These are phyloP conservation scores for Dendrolimus houi DNA, from an alignment of 2,888 invertebrate genomes.

Conservation along the genomic window DNA sequence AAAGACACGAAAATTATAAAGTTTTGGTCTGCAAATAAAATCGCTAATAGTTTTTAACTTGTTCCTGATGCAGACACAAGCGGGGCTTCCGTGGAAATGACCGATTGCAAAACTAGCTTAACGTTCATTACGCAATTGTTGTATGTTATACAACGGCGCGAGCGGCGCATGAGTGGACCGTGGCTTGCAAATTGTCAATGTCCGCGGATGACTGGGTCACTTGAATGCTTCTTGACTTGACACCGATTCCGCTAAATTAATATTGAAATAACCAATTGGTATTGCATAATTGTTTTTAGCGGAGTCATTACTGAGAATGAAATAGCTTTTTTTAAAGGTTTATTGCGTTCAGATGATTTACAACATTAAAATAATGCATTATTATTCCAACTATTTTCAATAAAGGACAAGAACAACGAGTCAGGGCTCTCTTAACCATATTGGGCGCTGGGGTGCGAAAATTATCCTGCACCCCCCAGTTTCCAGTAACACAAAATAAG, in stretches of 20 bases:
- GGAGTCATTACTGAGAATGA: no score
- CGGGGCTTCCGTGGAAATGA: constrained; percentile 6
- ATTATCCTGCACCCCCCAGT: no score
- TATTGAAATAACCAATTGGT: not conserved
- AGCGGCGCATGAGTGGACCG: constrained; percentile 25
- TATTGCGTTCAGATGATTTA: no score
- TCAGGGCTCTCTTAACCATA: no score
- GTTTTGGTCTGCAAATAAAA: no score
- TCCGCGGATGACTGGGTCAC: constrained; percentile 41
- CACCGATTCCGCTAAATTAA: constrained; percentile 7
- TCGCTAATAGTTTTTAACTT: not conserved
- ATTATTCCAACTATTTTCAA: no score
- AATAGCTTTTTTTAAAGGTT: no score
- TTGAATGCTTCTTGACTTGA: constrained; percentile 28
- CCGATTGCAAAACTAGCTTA: constrained; percentile 32
- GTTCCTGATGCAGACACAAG: not conserved
- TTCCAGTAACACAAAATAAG: no score
- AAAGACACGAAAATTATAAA: no score
- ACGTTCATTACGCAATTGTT: constrained; percentile 44
- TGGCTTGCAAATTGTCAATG: constrained; percentile 40
- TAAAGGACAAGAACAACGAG: no score
- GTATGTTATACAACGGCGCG: constrained; percentile 30
- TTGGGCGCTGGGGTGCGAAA: no score
- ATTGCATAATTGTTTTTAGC: not conserved
- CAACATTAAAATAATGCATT: no score